These are phyloP conservation scores for Melanotaenia parkinsoni DNA, from an alignment of 2,797 vertebrate genomes.

Conservation along the genomic window DNA sequence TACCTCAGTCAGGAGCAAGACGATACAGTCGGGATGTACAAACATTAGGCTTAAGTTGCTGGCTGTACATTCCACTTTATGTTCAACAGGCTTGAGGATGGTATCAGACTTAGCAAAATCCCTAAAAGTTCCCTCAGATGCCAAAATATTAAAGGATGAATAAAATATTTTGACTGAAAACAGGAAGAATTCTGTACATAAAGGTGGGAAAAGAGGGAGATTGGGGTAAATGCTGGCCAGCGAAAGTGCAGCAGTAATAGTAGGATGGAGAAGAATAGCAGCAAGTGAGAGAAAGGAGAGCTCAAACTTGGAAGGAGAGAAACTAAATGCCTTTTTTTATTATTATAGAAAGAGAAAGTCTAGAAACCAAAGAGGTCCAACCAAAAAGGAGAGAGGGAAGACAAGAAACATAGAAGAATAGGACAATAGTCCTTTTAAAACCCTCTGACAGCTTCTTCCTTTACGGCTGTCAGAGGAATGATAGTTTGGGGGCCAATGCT, in stretches of 20 bases:
- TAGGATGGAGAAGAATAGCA: neutral
- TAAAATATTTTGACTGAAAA: neutral
- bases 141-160: neutral
- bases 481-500: too few species aligned
- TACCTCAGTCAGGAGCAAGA: neutral
- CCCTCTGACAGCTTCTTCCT: constrained; percentile 53
- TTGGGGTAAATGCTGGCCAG: neutral
- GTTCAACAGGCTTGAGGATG: neutral
- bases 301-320: neutral
- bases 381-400: constrained; percentile 6
- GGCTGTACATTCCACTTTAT: neutral
- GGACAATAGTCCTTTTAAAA: constrained; percentile 53
- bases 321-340: constrained; percentile 3
- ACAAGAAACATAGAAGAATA: constrained; percentile 20
- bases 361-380: constrained; percentile 23
- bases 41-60: neutral
- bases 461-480: constrained; percentile 38
- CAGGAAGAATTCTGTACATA: constrained; percentile 7
- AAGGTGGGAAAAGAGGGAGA: constrained; percentile 3
- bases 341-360: constrained; percentile 12
- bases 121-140: neutral
- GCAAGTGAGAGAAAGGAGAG: neutral
- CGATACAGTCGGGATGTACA: neutral
- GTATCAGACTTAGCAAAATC: neutral
- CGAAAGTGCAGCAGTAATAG: neutral